Evolutionary conservation across 2,113 vertebrate genomes (phyloP), one percentile per base, ranked within the genome.

Genomic region (Laticauda colubrina): DNA sequence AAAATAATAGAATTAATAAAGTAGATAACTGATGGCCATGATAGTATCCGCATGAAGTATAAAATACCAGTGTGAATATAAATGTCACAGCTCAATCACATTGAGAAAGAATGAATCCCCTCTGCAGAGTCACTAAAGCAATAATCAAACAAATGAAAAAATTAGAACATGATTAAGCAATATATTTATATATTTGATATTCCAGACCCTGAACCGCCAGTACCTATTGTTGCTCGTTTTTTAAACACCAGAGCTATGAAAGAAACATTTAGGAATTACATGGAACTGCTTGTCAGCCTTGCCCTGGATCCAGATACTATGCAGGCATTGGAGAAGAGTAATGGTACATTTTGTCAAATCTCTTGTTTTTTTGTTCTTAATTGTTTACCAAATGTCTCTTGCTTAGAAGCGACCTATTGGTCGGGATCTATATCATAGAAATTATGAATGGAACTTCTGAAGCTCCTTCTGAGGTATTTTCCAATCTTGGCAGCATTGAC

Each of bases 211-310:
- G 98, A 97, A 90, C 98, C 98, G 93, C 96, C 98, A 26, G 97
- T 98, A 93, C 98, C 98, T 0, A 98, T 98, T 93, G 97, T 98
- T 88, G 97, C 98, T 88, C 98, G 99, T 5, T 98, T 99, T 96
- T 98, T 99, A 94, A 99, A 99, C 96, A 99, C 99, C 61, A 98
- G 99, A 97, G 99, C 98, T 89, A 99, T 99, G 99, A 99, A 99
- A 96, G 99, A 99, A 92, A 99, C 99, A 26, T 99, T 99, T 95
- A 99, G 97, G 97, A 99, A 98, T 97, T 99, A 99, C 89, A 98
- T 99, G 97, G 99, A 99, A 95, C 97, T 99, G 94, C 98, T 99
- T 75, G 98, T 99, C 96, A 98, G 99, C 94, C 96, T 99, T 92
- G 98, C 98, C 92, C 96, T 99, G 96, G 98, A 99, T 34, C 98